These are phyloP conservation scores for Cephus rjabovi DNA, from an alignment of 2,888 invertebrate species.

Conservation along the genomic window DNA sequence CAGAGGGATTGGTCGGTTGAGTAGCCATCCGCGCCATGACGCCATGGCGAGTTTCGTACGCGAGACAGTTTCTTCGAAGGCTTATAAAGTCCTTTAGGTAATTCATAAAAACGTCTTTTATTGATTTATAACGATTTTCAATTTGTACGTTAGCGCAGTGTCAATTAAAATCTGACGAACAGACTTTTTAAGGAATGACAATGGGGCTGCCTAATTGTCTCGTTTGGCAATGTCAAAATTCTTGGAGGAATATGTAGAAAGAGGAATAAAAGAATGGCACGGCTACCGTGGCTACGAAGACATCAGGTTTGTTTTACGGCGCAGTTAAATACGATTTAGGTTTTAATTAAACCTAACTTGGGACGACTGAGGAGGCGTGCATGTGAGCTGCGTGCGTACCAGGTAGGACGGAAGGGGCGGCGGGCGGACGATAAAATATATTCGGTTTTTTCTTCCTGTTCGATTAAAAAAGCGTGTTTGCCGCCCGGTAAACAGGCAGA, in stretches of 20 bases:
- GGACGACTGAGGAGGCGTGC: conserved; percentile 39
- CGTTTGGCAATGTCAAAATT: neutral
- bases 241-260: neutral
- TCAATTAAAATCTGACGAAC: neutral
- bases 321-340: conserved; percentile 58
- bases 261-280: neutral
- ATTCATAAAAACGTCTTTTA: neutral
- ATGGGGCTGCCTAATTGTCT: neutral
- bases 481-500: conserved; percentile 44
- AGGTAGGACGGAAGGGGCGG: conserved; percentile 28
- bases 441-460: conserved; percentile 30
- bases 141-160: neutral
- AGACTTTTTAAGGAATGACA: neutral
- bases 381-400: conserved; percentile 28
- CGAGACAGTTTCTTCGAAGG: neutral
- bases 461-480: conserved; percentile 36
- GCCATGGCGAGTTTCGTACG: conserved; percentile 38
- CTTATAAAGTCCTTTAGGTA: neutral
- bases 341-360: conserved; percentile 58
- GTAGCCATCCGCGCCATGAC: conserved; percentile 48
- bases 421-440: conserved; percentile 42
- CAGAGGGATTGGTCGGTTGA: conserved; percentile 54
- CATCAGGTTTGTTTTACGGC: conserved; percentile 55
- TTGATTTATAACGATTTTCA: neutral
- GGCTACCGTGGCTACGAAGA: conserved; percentile 6